Evolutionary conservation across 2,113 vertebrate species (phyloP).

Genomic region (Etheostoma spectabile): DNA sequence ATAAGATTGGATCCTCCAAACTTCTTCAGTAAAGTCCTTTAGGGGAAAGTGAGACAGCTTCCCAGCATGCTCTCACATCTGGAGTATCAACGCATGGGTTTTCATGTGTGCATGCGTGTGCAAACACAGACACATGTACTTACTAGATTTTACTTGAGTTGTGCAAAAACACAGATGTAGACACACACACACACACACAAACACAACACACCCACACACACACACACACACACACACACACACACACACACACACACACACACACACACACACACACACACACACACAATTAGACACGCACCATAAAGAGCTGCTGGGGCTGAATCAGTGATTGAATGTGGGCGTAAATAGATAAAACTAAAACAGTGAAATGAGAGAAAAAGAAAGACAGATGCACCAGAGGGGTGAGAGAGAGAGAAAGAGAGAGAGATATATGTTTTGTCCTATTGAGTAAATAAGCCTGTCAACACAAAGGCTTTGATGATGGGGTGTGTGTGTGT

Average conservation of each 20-base stretch:
- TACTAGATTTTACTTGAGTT: conserved; percentile 7
- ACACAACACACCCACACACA: conserved; percentile 26
- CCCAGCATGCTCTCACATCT: conserved; percentile 27
- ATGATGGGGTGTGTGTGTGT: conserved; percentile 58
- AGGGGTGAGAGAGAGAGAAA: conserved; percentile 32
- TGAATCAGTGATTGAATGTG: conserved; percentile 48
- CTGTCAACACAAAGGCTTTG: conserved; percentile 67
- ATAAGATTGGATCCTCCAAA: too few species aligned
- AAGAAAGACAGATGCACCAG: conserved; percentile 45
- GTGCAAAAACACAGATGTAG: conserved; percentile 1
- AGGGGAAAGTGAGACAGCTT: conserved; percentile 39
- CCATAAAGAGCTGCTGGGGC: conserved; percentile 42
- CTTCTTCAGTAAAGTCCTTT: conserved; percentile 6
- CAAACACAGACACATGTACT: conserved; percentile 6
- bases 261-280: conserved; percentile 16
- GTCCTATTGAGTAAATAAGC: conserved; percentile 65
- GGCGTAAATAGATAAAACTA: conserved; percentile 54
- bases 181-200: conserved; percentile 6
- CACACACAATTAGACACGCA: conserved; percentile 8
- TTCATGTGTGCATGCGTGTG: neutral
- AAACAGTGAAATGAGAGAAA: conserved; percentile 31
- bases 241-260: conserved; percentile 10
- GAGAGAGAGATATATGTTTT: conserved; percentile 31
- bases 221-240: neutral
- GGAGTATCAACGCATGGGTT: neutral